Percentiles rank a stretch among this genome's conserved stretches.
phyloP scores from a whole-genome alignment of 2,113 vertebrate genomes.

The Cephalopholis sonnerati region DNA sequence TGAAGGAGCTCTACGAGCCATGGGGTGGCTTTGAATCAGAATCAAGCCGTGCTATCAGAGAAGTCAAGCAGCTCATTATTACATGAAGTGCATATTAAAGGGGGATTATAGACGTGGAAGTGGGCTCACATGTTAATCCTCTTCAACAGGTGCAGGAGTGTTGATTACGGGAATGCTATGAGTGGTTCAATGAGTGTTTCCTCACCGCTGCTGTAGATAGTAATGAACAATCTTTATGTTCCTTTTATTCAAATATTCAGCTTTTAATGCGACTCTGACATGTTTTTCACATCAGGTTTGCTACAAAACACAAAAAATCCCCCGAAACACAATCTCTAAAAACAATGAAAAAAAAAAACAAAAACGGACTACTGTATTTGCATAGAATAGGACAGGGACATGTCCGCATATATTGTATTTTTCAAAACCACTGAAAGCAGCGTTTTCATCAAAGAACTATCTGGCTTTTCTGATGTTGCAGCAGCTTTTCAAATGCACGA shows the following conservation, averaged over 20 bases:
- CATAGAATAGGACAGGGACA: neutral
- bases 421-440: neutral
- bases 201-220: constrained; percentile 34
- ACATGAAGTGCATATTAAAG: constrained; percentile 74
- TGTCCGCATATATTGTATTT: neutral
- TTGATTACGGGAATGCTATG: constrained; percentile 58
- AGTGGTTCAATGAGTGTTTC: constrained; percentile 42
- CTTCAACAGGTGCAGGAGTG: constrained; percentile 70
- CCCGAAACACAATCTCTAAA: neutral
- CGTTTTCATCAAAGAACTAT: constrained; percentile 3
- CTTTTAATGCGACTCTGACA: neutral
- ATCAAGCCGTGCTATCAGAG: constrained; percentile 65
- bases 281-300: neutral
- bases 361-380: neutral
- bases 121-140: constrained; percentile 68
- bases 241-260: constrained; percentile 3
- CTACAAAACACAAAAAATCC: neutral
- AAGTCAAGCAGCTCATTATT: constrained; percentile 75
- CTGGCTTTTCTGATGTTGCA: neutral
- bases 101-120: constrained; percentile 62
- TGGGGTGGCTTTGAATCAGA: constrained; percentile 61
- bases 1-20: constrained; percentile 23
- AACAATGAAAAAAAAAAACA: neutral
- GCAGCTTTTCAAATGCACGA: constrained; percentile 8
- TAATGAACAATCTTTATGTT: neutral